phyloP scores from a whole-genome alignment of 2,888 invertebrate genomes.

The Tenthredo scrophulariae region DNA sequence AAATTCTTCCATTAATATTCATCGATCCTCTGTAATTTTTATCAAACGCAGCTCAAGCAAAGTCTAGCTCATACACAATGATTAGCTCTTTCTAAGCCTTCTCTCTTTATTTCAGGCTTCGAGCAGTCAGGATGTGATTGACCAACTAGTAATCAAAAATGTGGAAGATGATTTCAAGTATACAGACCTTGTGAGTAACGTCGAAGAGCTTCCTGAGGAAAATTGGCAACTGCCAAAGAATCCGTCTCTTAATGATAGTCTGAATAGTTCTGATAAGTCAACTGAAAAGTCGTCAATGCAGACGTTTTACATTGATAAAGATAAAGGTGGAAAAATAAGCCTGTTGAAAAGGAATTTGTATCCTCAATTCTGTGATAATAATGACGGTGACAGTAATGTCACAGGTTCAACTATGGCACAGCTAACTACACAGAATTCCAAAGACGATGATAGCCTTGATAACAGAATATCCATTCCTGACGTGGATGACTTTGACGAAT shows the following conservation, averaged over 20 bases:
- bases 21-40: not conserved
- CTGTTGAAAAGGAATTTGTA: constrained; percentile 35
- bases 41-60: not conserved
- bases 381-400: not conserved
- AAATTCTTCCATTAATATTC: not conserved
- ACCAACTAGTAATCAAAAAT: constrained; percentile 70
- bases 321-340: constrained; percentile 24
- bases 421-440: constrained; percentile 20
- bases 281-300: not conserved
- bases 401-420: not conserved
- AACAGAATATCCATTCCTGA: constrained; percentile 42
- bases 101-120: constrained; percentile 61
- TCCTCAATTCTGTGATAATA: constrained; percentile 9
- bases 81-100: constrained; percentile 23
- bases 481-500: constrained; percentile 19
- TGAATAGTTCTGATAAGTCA: not conserved
- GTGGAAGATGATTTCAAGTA: constrained; percentile 65
- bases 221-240: constrained; percentile 44
- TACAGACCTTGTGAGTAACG: constrained; percentile 49
- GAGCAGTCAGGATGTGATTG: constrained; percentile 68
- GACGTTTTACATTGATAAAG: not conserved
- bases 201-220: constrained; percentile 50
- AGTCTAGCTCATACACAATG: not conserved
- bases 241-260: not conserved
- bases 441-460: not conserved